phyloP scores from a whole-genome alignment of 1,140 invertebrate species.

The Dendrolimus punctatus region DNA sequence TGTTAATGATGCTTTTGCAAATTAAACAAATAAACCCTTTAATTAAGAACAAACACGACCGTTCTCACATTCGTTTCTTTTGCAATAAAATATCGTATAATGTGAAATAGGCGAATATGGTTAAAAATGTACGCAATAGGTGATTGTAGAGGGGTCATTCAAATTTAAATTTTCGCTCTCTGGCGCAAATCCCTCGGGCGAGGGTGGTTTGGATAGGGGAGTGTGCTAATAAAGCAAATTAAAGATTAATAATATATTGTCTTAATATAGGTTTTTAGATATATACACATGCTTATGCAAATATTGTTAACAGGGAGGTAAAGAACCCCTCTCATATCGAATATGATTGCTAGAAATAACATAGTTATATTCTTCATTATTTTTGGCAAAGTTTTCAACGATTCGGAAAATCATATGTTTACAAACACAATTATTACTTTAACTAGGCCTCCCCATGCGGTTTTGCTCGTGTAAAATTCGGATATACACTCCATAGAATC shows the following conservation, averaged over 20 bases:
- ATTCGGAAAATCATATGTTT: no score
- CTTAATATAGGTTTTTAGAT: conserved; percentile 60
- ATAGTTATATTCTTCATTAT: no score
- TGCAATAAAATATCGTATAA: conserved; percentile 1
- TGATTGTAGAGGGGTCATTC: conserved; percentile 52
- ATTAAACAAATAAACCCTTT: no score
- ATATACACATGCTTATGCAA: conserved; percentile 45
- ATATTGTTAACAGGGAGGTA: conserved; percentile 23
- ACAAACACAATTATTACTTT: neutral
- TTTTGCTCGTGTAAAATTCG: no score
- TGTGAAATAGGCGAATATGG: conserved; percentile 10
- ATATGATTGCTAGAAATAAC: no score
- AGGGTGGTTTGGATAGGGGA: conserved; percentile 40
- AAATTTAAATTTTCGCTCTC: conserved; percentile 68
- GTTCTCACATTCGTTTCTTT: neutral
- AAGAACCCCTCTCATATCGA: no score
- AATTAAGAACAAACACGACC: no score
- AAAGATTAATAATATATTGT: conserved; percentile 71
- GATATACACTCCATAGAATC: no score
- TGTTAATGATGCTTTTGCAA: no score
- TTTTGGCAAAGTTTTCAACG: no score
- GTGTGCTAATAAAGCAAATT: conserved; percentile 69
- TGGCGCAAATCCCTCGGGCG: conserved; percentile 44
- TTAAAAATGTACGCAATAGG: conserved; percentile 32
- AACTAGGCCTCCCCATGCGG: conserved; percentile 5